Evolutionary conservation across 2,113 vertebrate species (phyloP), one percentile per base, ranked within the genome.

Genomic region (Nansenia antarctica): DNA sequence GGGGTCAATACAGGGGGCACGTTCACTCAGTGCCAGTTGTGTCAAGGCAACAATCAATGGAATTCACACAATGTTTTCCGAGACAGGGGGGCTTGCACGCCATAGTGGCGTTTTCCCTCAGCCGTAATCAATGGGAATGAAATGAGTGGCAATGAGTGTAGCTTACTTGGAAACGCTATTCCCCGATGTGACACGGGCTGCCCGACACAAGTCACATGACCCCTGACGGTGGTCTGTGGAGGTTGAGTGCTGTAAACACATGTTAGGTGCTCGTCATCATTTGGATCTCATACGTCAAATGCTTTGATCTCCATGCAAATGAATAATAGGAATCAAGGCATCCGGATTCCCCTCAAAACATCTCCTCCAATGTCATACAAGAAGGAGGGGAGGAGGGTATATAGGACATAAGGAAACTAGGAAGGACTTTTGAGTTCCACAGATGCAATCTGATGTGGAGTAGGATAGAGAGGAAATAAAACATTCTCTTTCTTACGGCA

Each of bases 1-100:
- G 61, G 65, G 73, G 76, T 80, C 77, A 73, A 47, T 65, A 57
- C 45, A 47, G 45, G 0, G 45, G n/a, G 61, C 70, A 67, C 62
- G 11, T 67, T 67, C 49, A 62, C n/a, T 9, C 32, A 22, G 59
- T 52, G 20, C 52, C 5, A 55, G 70, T 60, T 69, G 73, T 72
- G 39, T 60, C 62, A 31, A 35, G 61, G 31, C 64, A 65, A 32
- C 35, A 68, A 67, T 73, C 73, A 63, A 82, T 73, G 49, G 14
- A 49, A 29, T 65, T 75, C 67, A 60, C 30, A 42, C 70, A 52
- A 69, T 66, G 31, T 67, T 76, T 65, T 67, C 60, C n/a, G 26
- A 61, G 20, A 30, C 3, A n/a, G 8, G 22, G 59, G 59, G 22
- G 47, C 57, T 27, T 4, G 57, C 52, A 68, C 31, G 24, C 42